Conservation (phyloP, 2,113 vertebrate species). For the Scatophagus argus region DNA sequence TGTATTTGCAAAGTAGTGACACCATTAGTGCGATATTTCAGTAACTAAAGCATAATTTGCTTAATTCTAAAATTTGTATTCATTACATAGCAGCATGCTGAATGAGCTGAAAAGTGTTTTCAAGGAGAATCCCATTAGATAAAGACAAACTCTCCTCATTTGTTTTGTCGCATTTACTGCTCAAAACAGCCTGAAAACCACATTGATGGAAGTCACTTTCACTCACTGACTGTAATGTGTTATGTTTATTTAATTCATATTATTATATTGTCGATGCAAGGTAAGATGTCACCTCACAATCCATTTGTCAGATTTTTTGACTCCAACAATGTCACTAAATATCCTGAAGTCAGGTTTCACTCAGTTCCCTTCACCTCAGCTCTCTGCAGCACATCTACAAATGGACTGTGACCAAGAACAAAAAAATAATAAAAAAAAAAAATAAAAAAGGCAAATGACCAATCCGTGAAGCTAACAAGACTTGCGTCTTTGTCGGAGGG, state of each 20-base stretch:
- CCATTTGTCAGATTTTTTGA: background rate
- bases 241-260: background rate
- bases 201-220: background rate
- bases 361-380: background rate
- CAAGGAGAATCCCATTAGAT: constrained; percentile 10
- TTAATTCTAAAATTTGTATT: constrained; percentile 28
- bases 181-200: background rate
- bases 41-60: background rate
- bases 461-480: constrained; percentile 23
- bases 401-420: constrained; percentile 3
- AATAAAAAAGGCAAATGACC: background rate
- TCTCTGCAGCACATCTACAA: constrained; percentile 14
- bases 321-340: background rate
- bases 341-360: constrained; percentile 1
- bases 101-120: constrained; percentile 22
- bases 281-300: background rate
- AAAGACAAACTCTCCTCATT: background rate
- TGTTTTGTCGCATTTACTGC: constrained; percentile 2
- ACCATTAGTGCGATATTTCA: constrained; percentile 18
- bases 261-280: background rate
- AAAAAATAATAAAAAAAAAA: background rate
- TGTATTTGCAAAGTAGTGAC: constrained; percentile 19
- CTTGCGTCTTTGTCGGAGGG: constrained; percentile 31
- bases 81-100: background rate
- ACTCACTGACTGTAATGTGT: background rate